phyloP scores from a whole-genome alignment of 2,888 invertebrate genomes.

The Drosophila macrospina region DNA sequence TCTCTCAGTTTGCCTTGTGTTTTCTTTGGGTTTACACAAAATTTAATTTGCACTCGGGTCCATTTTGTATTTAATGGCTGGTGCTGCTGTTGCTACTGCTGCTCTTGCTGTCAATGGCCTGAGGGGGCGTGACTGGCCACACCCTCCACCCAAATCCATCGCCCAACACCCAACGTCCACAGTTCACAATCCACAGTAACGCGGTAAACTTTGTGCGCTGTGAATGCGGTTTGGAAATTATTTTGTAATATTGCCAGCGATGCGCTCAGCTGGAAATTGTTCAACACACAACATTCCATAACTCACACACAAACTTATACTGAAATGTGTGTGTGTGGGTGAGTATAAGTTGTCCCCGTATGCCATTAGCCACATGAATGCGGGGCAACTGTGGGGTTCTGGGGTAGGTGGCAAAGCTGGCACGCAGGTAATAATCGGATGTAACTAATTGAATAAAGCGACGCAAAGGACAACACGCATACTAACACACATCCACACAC shows the following conservation, averaged over 20 bases:
- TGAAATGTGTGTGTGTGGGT: slow-evolving; percentile 5
- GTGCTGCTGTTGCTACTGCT: slow-evolving; percentile 25
- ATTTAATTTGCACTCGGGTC: slow-evolving; percentile 69
- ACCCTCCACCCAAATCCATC: background rate
- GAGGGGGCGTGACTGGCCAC: slow-evolving; percentile 30
- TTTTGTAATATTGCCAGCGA: slow-evolving; percentile 77
- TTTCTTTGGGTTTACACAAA: slow-evolving; percentile 47
- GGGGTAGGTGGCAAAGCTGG: slow-evolving; percentile 26
- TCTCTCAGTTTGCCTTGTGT: slow-evolving; percentile 18
- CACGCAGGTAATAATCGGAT: slow-evolving; percentile 80
- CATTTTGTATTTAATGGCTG: slow-evolving; percentile 56
- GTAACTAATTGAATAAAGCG: slow-evolving; percentile 80
- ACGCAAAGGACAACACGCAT: slow-evolving; percentile 61
- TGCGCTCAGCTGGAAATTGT: slow-evolving; percentile 78
- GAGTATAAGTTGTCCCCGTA: slow-evolving; percentile 35
- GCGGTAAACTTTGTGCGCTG: slow-evolving; percentile 54
- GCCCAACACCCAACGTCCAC: background rate
- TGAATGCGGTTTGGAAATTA: slow-evolving; percentile 74
- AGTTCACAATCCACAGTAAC: slow-evolving; percentile 6
- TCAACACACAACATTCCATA: slow-evolving; percentile 68
- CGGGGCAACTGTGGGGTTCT: background rate
- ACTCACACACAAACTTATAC: slow-evolving; percentile 32
- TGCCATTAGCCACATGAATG: slow-evolving; percentile 55
- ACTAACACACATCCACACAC: slow-evolving; percentile 27
- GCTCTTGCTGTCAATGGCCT: slow-evolving; percentile 58